Percentiles rank a stretch among this genome's conserved stretches.
Evolutionary conservation across 2,113 vertebrate species (phyloP).

Genomic region (Leptobrachium leishanense): DNA sequence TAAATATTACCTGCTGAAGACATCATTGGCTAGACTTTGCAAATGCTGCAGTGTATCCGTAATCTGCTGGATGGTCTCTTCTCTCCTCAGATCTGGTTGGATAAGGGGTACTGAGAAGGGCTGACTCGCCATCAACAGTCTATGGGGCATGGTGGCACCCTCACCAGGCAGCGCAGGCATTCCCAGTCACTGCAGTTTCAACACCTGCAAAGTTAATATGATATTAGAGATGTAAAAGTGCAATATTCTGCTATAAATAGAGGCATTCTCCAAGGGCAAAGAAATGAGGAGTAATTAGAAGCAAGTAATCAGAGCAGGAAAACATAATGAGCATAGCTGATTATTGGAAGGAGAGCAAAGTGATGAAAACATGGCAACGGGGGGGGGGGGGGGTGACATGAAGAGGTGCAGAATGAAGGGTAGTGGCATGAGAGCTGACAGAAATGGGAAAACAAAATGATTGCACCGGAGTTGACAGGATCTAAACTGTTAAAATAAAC

Average conservation of each 20-base stretch:
- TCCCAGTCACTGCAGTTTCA: not conserved
- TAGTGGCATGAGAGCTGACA: not conserved
- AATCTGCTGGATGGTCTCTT: constrained; percentile 91
- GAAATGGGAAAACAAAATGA: too few relatives aligned
- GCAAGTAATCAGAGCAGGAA: constrained; percentile 33
- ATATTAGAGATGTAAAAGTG: not conserved
- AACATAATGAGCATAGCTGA: not conserved
- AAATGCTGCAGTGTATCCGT: constrained; percentile 85
- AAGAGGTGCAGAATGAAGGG: too few relatives aligned
- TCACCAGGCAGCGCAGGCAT: not conserved
- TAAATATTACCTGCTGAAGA: constrained; percentile 82
- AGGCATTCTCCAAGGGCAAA: constrained; percentile 15
- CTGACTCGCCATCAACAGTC: constrained; percentile 82
- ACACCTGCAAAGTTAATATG: not conserved
- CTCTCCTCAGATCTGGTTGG: constrained; percentile 86
- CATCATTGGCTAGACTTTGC: constrained; percentile 86
- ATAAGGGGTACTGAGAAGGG: constrained; percentile 86
- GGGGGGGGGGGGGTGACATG: not conserved
- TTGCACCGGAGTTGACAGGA: too few relatives aligned
- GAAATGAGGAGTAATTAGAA: constrained; percentile 31
- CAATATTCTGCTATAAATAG: constrained; percentile 26
- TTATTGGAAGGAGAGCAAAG: not conserved
- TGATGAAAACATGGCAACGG: not conserved
- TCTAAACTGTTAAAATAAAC: too few relatives aligned
- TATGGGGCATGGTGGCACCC: constrained; percentile 74